Base-by-base conservation (phyloP, 2,797 vertebrate genomes). In the Rhadinocentrus ornatus region DNA sequence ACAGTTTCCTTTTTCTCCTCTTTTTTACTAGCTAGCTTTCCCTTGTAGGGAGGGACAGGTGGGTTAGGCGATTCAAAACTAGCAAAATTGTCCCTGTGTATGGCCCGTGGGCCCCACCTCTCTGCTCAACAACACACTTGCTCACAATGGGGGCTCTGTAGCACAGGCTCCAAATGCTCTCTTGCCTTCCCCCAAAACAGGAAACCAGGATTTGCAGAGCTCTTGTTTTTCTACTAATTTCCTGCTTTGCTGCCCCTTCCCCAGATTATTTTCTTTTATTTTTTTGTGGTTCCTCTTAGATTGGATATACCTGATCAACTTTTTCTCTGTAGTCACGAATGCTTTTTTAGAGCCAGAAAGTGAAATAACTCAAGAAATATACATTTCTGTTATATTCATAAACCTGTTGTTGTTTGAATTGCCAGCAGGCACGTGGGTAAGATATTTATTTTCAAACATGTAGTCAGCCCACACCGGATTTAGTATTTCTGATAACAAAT, bases 71-170 rank as follows among this genome's bases (percentile, higher is more conserved):
- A 87, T 84, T 82, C 72, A 84, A 87, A 44, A 70, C 78, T 74
- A 90, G 87, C 80, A 90, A 86, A 92, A 90, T 78, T 70, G 70
- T 86, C 83, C 91, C 92, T 85, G 75, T 88, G 81, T 89, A 85
- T 73, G 90, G 87, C 81, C 89, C 83, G 62, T 78, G 86, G 70
- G 91, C 85, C 86, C 88, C 90, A 89, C 88, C 92, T 90, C 87
- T 77, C 81, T 75, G 79, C 90, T 91, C 83, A 84, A 90, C 89
- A 92, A 88, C 89, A 90, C 90, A 87, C 88, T 92, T 80, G 77
- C 89, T 94, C 93, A 95, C 94, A 95, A 95, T 94, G 91, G 93
- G 93, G 90, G 89, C 93, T 94, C 94, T 95, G 93, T 95, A 92
- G 85, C 82, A 70, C 90, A 76, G 88, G 82, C 86, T 90, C 87